phyloP scores from a whole-genome alignment of 2,888 invertebrate species.

The Cheilosia scutellata region DNA sequence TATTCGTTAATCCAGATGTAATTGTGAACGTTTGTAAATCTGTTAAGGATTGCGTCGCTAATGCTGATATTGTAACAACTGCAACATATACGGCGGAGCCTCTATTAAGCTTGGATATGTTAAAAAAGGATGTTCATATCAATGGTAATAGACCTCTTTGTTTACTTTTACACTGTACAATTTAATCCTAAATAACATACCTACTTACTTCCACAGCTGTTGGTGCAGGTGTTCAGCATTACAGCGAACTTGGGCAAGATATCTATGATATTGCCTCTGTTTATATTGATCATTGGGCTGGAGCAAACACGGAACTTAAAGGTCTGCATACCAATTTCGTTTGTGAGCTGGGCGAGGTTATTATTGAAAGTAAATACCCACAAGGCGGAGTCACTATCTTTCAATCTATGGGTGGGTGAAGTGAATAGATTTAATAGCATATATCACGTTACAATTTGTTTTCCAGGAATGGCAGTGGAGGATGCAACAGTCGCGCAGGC shows the following conservation, averaged over 20 bases:
- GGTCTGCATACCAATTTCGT: constrained; percentile 85
- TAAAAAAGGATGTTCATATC: constrained; percentile 86
- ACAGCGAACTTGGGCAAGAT: constrained; percentile 85
- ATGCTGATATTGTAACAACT: constrained; percentile 87
- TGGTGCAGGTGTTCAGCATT: constrained; percentile 85
- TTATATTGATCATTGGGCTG: constrained; percentile 86
- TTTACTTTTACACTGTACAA: not conserved
- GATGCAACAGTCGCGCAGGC: constrained; percentile 87
- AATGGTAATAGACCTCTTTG: constrained; percentile 85
- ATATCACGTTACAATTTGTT: not conserved
- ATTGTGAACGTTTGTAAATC: constrained; percentile 77
- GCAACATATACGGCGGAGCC: constrained; percentile 85
- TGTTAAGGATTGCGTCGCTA: constrained; percentile 84
- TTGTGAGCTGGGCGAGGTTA: constrained; percentile 86
- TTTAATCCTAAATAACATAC: not conserved
- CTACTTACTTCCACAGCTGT: constrained; percentile 84
- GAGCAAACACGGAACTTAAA: constrained; percentile 85
- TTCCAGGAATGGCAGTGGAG: constrained; percentile 86
- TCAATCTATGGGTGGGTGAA: constrained; percentile 86
- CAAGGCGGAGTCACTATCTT: constrained; percentile 85
- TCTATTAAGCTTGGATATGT: constrained; percentile 85
- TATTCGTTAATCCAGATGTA: constrained; percentile 71
- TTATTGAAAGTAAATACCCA: constrained; percentile 81
- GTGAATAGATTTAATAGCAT: not conserved
- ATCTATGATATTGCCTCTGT: constrained; percentile 85